Evolutionary conservation across 2,113 vertebrate species (phyloP).

Genomic region (Paraplagusia blochii): DNA sequence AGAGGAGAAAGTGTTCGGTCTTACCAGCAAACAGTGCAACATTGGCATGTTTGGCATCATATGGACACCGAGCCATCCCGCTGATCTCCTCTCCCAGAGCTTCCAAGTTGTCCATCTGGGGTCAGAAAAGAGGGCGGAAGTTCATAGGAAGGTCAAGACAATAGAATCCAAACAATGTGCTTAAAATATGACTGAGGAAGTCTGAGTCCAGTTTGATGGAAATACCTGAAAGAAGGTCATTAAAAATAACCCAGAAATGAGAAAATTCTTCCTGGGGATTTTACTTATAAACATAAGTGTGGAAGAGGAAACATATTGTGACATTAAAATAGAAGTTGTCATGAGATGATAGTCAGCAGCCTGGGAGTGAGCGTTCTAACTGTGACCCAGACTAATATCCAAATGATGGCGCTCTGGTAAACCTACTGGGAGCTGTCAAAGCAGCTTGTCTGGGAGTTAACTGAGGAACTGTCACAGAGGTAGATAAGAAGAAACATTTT

Average conservation of each 20-base stretch:
- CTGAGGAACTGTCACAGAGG: slow-evolving; percentile 44
- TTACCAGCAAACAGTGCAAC: slow-evolving; percentile 95
- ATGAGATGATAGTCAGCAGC: slow-evolving; percentile 10
- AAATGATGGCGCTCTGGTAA: slow-evolving; percentile 27
- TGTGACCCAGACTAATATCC: slow-evolving; percentile 39
- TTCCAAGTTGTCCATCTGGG: slow-evolving; percentile 90
- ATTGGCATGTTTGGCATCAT: slow-evolving; percentile 97
- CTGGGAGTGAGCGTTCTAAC: slow-evolving; percentile 20
- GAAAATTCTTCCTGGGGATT: slow-evolving; percentile 13
- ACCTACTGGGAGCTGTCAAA: slow-evolving; percentile 41
- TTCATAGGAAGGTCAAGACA: slow-evolving; percentile 36
- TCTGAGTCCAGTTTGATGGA: slow-evolving; percentile 10
- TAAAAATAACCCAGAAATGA: slow-evolving; percentile 13
- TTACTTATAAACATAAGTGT: not conserved
- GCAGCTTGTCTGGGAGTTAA: slow-evolving; percentile 33
- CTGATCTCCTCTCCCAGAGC: slow-evolving; percentile 93
- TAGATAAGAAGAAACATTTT: slow-evolving; percentile 33
- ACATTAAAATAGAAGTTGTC: not conserved
- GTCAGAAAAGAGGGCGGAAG: slow-evolving; percentile 39
- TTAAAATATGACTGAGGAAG: slow-evolving; percentile 14
- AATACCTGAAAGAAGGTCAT: not conserved
- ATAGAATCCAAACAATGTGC: slow-evolving; percentile 29
- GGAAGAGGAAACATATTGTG: slow-evolving; percentile 30
- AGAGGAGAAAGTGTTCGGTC: slow-evolving; percentile 8
- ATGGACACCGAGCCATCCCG: slow-evolving; percentile 97